phyloP scores from a whole-genome alignment of 2,797 vertebrate species.

The Onychomys torridus region DNA sequence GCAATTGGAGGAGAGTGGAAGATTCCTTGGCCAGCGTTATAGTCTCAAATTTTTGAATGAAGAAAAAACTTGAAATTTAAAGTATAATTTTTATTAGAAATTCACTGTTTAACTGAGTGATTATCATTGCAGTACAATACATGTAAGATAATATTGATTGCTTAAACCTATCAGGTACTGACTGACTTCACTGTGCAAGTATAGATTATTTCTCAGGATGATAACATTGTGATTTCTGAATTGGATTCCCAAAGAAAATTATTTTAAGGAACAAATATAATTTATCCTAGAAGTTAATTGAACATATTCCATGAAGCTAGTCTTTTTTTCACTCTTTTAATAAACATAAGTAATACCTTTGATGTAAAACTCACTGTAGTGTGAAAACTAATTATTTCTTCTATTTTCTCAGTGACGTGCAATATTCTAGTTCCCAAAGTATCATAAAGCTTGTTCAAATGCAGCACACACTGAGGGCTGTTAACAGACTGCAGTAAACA shows the following conservation, averaged over 20 bases:
- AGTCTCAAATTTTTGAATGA: constrained; percentile 22
- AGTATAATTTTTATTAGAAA: constrained; percentile 34
- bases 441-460: constrained; percentile 71
- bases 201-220: constrained; percentile 64
- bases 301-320: constrained; percentile 68
- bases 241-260: constrained; percentile 80
- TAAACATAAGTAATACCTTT: constrained; percentile 81
- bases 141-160: constrained; percentile 12
- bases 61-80: background rate
- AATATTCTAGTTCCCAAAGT: constrained; percentile 68
- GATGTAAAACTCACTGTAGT: constrained; percentile 84
- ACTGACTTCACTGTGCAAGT: constrained; percentile 42
- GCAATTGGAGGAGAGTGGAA: background rate
- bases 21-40: background rate
- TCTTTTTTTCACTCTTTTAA: constrained; percentile 78
- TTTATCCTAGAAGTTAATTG: constrained; percentile 85
- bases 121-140: background rate
- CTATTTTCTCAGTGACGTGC: constrained; percentile 81
- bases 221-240: constrained; percentile 74
- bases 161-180: background rate
- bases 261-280: constrained; percentile 80
- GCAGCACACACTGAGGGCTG: constrained; percentile 18
- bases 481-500: constrained; percentile 51
- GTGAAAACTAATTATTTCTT: constrained; percentile 87
- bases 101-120: constrained; percentile 27